Base-by-base conservation (phyloP, 2,888 invertebrate genomes). In the Standfussiana lucernea region DNA sequence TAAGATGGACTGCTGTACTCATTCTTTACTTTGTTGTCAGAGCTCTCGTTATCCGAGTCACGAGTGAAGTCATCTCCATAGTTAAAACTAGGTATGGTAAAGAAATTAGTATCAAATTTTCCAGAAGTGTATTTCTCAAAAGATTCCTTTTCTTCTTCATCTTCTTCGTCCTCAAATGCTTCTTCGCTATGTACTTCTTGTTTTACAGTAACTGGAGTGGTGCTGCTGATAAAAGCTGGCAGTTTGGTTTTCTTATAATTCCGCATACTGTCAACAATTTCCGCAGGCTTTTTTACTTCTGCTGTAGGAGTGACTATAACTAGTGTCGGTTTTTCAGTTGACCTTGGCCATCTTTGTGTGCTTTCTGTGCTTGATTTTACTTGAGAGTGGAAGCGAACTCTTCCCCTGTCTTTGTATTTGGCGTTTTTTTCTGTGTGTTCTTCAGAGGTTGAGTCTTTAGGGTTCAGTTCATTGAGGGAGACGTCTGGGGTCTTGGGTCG, bases 331-430 rank as follows among this genome's bases (percentile, higher is more conserved):
- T 92, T 82, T 88, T 93, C 93, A 24, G 94, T 92, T 11, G 95
- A 89, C 77, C 88, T 91, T 2, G 87, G 83, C 83, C 93, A 91
- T 89, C 93, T 92, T 47, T 89, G 81, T 68, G 91, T 76, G 77
- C 90, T 93, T 86, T 89, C 92, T 72, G 96, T 95, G 18, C 91
- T 93, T 24, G 94, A 89, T 89, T 94, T 95, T 4, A 85, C 70
- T 80, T 92, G 91, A 21, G 94, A 70, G 53, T 91, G 89, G 73
- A 92, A 96, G 83, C 93, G 91, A 0, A 96, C 92, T 88, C 95
- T 95, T 94, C 96, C 96, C 84, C 96, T 93, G 74, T 95, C 93
- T 90, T 96, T 96, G 82, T 96, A 95, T 92, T 96, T 96, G n/a
- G 94, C 95, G 90, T 96, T 96, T 90, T 96, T 95, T 53, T 96